Conservation (phyloP, 2,113 vertebrate genomes). For the Synchiropus splendidus region DNA sequence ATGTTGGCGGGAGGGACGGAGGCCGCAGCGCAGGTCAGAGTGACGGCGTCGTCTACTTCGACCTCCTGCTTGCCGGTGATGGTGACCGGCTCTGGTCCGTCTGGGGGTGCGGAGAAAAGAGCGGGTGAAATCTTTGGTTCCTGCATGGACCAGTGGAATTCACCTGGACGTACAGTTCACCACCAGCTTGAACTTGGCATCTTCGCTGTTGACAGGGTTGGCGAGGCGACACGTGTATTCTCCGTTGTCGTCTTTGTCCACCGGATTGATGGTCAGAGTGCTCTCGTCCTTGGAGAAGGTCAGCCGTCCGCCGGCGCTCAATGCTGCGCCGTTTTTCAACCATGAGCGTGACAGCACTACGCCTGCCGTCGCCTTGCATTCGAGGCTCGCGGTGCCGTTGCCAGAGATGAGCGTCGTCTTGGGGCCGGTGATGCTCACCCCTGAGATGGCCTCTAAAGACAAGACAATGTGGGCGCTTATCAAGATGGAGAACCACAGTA, state of each 20-base stretch:
- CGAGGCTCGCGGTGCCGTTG: constrained; percentile 49
- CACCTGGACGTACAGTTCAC: constrained; percentile 57
- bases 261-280: constrained; percentile 14
- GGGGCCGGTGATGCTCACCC: constrained; percentile 17
- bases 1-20: constrained; percentile 42
- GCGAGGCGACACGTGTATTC: constrained; percentile 34
- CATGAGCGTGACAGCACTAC: constrained; percentile 9
- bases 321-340: constrained; percentile 28
- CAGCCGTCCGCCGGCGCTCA: constrained; percentile 6
- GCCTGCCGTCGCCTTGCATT: constrained; percentile 34
- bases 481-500: background rate
- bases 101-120: constrained; percentile 26
- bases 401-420: constrained; percentile 27
- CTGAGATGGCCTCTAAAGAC: constrained; percentile 37
- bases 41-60: fast-evolving
- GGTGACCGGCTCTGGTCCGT: constrained; percentile 32
- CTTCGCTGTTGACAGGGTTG: constrained; percentile 19
- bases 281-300: constrained; percentile 12
- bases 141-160: too few species aligned
- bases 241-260: constrained; percentile 52
- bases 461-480: background rate
- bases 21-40: constrained; percentile 13
- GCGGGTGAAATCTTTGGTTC: background rate
- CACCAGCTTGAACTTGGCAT: constrained; percentile 22
- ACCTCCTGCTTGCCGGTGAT: fast-evolving